Evolutionary conservation across 1,140 invertebrate genomes (phyloP).

Genomic region (Drosophila saltans): DNA sequence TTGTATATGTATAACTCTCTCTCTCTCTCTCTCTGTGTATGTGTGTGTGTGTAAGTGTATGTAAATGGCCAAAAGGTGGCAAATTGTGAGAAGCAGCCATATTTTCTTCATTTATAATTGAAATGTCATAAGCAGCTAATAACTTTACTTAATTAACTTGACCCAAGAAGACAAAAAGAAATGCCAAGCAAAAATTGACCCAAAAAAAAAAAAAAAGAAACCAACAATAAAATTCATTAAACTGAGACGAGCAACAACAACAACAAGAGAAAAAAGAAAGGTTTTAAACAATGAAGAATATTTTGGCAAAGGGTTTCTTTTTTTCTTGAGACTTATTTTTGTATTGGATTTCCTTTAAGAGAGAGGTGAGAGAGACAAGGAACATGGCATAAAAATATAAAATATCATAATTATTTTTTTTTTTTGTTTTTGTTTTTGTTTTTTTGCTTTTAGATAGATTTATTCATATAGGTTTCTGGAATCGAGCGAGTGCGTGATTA

Average conservation of each 20-base stretch:
- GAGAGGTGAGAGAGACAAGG: neutral
- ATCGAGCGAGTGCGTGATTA: slow-evolving; percentile 1
- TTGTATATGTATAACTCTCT: too few relatives aligned
- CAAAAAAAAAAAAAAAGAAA: neutral
- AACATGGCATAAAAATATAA: too few relatives aligned
- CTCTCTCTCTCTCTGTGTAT: neutral
- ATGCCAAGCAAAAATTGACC: neutral
- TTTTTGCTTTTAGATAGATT: neutral
- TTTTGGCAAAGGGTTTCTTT: neutral
- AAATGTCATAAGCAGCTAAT: slow-evolving; percentile 14
- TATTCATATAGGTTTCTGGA: slow-evolving; percentile 1
- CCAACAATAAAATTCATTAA: neutral
- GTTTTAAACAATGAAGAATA: neutral
- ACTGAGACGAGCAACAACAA: slow-evolving; percentile 5
- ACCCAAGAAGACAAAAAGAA: slow-evolving; percentile 3
- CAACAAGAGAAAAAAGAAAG: neutral
- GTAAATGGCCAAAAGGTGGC: slow-evolving; percentile 3
- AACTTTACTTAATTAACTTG: slow-evolving; percentile 9
- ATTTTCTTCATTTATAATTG: slow-evolving; percentile 13
- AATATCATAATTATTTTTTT: neutral
- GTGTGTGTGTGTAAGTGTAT: neutral
- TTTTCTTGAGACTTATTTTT: neutral
- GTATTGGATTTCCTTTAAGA: neutral
- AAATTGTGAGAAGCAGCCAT: slow-evolving; percentile 5
- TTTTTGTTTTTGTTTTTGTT: too few relatives aligned